phyloP scores from a whole-genome alignment of 2,113 vertebrate genomes.

The Zosterops borbonicus region DNA sequence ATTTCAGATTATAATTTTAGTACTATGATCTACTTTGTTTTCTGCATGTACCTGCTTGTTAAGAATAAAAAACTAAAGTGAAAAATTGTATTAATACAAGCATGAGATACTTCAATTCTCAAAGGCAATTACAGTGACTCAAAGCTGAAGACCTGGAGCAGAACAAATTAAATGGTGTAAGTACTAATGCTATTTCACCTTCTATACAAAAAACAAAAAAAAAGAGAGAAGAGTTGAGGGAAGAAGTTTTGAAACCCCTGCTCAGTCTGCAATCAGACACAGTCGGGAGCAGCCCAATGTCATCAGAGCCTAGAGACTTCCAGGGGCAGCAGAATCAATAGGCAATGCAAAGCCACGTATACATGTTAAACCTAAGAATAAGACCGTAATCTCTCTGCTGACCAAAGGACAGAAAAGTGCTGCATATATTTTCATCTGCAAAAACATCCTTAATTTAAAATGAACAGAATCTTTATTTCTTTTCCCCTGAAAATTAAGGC shows the following conservation, averaged over 20 bases:
- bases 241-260: background rate
- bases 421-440: background rate
- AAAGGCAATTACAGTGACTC: background rate
- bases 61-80: background rate
- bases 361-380: background rate
- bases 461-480: fast-evolving
- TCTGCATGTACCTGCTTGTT: background rate
- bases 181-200: background rate
- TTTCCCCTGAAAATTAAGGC: background rate
- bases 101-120: background rate
- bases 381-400: background rate
- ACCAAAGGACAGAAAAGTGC: background rate
- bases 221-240: background rate
- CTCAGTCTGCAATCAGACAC: background rate
- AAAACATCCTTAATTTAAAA: background rate
- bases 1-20: background rate
- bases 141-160: background rate
- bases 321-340: background rate
- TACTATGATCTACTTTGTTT: background rate
- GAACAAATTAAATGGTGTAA: background rate
- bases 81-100: background rate
- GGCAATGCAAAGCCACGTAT: background rate
- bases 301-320: background rate
- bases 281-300: background rate
- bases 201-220: background rate